A percentile compares a stretch with the other conserved stretches of the same genome.
phyloP scores from a whole-genome alignment of 1,140 invertebrate species.

The Macrosteles quadrilineatus region DNA sequence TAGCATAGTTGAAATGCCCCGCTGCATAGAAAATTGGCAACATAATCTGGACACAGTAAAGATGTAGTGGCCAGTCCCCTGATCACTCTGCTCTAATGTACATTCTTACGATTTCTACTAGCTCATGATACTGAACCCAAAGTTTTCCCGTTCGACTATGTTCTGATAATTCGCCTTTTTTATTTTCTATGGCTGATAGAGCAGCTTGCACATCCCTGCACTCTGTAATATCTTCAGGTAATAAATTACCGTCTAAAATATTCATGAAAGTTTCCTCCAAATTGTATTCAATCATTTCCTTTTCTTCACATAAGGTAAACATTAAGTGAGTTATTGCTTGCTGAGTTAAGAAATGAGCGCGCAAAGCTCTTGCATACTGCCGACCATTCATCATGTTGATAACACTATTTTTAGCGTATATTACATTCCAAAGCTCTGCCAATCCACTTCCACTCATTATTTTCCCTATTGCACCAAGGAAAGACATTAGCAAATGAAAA shows the following conservation, averaged over 20 bases:
- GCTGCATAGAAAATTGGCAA: constrained; percentile 38
- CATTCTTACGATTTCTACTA: constrained; percentile 22
- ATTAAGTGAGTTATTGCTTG: constrained; percentile 38
- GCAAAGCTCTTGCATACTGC: constrained; percentile 48
- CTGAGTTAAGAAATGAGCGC: too few species aligned
- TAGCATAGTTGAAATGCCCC: constrained; percentile 38
- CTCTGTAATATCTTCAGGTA: too few species aligned
- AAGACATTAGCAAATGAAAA: constrained; percentile 49
- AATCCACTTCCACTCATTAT: constrained; percentile 50
- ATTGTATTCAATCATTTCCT: background rate
- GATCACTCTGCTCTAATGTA: constrained; percentile 38
- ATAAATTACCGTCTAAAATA: background rate
- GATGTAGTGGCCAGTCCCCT: constrained; percentile 35
- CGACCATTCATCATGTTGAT: constrained; percentile 49
- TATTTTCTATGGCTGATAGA: background rate
- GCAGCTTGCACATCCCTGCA: background rate
- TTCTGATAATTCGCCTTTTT: background rate
- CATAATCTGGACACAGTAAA: constrained; percentile 34
- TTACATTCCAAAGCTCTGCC: constrained; percentile 43
- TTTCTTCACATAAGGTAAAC: constrained; percentile 22
- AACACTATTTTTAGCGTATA: constrained; percentile 37
- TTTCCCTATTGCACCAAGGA: constrained; percentile 47
- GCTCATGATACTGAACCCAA: background rate
- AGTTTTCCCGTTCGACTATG: background rate
- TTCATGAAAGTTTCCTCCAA: background rate